A percentile compares a stretch with the other conserved stretches of the same genome.
Conservation (phyloP, 2,797 vertebrate species). For the Poecile montanus region DNA sequence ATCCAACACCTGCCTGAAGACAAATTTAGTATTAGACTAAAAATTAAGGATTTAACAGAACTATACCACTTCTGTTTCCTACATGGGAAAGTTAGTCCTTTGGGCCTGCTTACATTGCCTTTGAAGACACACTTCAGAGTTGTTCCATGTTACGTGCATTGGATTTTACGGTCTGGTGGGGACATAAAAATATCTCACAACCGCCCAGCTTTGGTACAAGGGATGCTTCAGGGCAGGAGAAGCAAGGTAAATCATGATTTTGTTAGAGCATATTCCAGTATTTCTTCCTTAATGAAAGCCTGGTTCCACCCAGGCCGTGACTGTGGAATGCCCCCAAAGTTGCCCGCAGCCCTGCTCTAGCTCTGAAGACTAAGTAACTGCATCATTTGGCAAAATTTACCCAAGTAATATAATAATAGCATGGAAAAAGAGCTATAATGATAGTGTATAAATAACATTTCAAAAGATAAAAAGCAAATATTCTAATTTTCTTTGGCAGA, state of each 20-base stretch:
- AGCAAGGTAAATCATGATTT: not conserved
- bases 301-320: not conserved
- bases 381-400: not conserved
- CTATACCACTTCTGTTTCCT: not conserved
- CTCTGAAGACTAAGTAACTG: not conserved
- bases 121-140: not conserved
- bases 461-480: not conserved
- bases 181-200: not conserved
- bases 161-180: not conserved
- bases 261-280: not conserved
- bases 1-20: slow-evolving; percentile 95
- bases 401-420: not conserved
- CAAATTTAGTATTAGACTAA: slow-evolving; percentile 3
- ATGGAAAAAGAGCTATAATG: not conserved
- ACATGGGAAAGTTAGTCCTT: not conserved
- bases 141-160: not conserved
- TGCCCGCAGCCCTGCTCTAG: not conserved
- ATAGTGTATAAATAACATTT: not conserved
- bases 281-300: not conserved
- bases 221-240: not conserved
- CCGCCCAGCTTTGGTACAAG: not conserved
- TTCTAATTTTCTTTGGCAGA: not conserved
- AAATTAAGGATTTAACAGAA: not conserved
- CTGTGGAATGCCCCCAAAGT: not conserved
- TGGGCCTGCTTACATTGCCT: not conserved